These are phyloP conservation scores for Zenarchopterus dispar DNA, from an alignment of 2,797 vertebrate genomes.

Conservation along the genomic window DNA sequence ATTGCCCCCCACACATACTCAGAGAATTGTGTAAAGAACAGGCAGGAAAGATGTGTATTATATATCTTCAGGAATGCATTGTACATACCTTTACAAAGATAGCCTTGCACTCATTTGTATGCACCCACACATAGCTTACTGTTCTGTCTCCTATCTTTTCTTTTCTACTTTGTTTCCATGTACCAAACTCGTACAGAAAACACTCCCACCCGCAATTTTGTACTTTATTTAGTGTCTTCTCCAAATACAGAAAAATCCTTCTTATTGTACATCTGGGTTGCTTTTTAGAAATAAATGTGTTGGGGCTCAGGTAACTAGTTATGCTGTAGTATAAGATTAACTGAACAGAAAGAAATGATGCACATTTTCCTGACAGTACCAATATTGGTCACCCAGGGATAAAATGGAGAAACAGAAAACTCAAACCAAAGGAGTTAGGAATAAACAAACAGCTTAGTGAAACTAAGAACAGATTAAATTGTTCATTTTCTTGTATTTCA, in stretches of 20 bases:
- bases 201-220: constrained; percentile 50
- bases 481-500: constrained; percentile 4
- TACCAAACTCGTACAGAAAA: constrained; percentile 38
- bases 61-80: constrained; percentile 39
- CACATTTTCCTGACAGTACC: constrained; percentile 56
- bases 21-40: constrained; percentile 20
- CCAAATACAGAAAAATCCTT: constrained; percentile 42
- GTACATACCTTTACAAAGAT: constrained; percentile 29
- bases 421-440: constrained; percentile 10
- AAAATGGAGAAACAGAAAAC: constrained; percentile 32
- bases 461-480: neutral
- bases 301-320: constrained; percentile 41
- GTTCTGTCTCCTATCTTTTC: constrained; percentile 17
- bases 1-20: constrained; percentile 10
- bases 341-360: constrained; percentile 41
- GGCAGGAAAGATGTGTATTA: constrained; percentile 26
- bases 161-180: constrained; percentile 43
- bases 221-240: constrained; percentile 67
- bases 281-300: constrained; percentile 58
- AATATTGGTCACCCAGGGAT: constrained; percentile 23
- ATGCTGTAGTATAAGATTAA: constrained; percentile 56
- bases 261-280: constrained; percentile 53
- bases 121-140: constrained; percentile 38
- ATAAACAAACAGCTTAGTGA: constrained; percentile 29
- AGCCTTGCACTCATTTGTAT: constrained; percentile 44